Evolutionary conservation across 2,797 vertebrate genomes (phyloP).

Genomic region (Tapirus indicus): DNA sequence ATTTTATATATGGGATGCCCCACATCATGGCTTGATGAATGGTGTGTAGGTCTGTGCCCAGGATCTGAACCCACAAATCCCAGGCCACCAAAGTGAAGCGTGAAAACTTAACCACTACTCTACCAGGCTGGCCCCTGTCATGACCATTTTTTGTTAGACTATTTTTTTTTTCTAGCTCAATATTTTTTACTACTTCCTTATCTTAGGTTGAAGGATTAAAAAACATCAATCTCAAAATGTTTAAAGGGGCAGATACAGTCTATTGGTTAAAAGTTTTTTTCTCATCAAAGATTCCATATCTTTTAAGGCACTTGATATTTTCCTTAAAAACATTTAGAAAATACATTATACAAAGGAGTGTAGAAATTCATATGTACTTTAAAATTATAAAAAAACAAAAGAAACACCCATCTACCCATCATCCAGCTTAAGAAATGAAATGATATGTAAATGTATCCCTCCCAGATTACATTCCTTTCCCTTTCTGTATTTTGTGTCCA

Average conservation of each 20-base stretch:
- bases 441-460: neutral
- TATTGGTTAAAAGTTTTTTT: neutral
- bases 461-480: neutral
- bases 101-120: too few species aligned
- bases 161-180: neutral
- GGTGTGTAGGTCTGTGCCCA: too few species aligned
- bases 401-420: neutral
- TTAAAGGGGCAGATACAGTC: neutral
- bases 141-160: neutral
- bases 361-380: neutral
- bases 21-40: too few species aligned
- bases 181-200: neutral
- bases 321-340: slow-evolving; percentile 16
- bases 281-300: neutral
- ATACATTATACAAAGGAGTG: neutral
- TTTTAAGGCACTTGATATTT: neutral
- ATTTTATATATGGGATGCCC: too few species aligned
- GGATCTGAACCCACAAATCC: too few species aligned
- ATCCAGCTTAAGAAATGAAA: neutral
- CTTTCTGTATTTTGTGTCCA: neutral
- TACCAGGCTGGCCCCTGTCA: neutral
- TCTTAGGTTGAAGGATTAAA: neutral
- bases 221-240: neutral
- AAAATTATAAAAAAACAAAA: slow-evolving; percentile 26
- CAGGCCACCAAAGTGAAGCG: too few species aligned